Evolutionary conservation across 2,113 vertebrate genomes (phyloP).

Genomic region (Lasiurus borealis): DNA sequence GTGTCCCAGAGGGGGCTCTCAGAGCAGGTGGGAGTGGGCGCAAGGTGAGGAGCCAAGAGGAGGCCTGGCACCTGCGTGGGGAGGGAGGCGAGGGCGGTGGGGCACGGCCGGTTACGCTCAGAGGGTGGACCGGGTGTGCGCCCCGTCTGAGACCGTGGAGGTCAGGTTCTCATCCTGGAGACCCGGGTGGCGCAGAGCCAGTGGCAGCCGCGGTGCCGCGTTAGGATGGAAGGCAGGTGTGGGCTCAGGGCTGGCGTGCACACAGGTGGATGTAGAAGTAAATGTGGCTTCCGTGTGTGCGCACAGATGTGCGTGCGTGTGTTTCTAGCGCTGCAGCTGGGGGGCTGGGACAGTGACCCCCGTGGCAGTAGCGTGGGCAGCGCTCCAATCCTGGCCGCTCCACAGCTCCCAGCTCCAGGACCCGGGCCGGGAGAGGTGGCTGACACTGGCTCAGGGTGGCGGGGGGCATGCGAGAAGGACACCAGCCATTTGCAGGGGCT

Average conservation of each 20-base stretch:
- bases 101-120: rapidly evolving
- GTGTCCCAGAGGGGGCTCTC: not conserved
- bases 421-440: not conserved
- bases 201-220: not conserved
- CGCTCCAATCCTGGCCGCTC: not conserved
- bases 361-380: not conserved
- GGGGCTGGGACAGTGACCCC: not conserved
- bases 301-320: not conserved
- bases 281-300: not conserved
- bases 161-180: not conserved
- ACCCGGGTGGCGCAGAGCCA: too few species aligned
- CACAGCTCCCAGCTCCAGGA: too few species aligned
- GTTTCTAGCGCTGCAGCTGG: not conserved
- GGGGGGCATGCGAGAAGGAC: not conserved
- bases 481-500: not conserved
- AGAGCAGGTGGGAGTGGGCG: not conserved
- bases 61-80: not conserved
- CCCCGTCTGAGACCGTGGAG: rapidly evolving
- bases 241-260: not conserved
- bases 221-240: not conserved
- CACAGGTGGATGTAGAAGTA: not conserved
- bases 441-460: not conserved
- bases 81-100: too few species aligned
- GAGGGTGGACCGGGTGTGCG: rapidly evolving
- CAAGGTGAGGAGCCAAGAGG: not conserved